Base-by-base conservation (phyloP, 2,888 invertebrate genomes). In the Drosophila pseudotalamancana region DNA sequence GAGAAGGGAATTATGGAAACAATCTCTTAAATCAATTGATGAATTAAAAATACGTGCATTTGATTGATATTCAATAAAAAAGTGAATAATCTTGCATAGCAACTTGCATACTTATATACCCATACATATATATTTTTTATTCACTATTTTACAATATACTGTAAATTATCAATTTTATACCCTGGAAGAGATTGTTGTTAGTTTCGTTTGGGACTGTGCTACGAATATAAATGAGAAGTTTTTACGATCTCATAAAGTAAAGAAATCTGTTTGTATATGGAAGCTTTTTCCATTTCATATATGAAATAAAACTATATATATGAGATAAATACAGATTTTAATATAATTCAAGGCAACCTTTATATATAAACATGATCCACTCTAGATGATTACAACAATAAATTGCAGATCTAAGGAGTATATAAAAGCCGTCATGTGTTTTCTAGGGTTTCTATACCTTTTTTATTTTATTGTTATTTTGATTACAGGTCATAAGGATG, bases 401-500 rank as follows among this genome's bases (percentile, higher is more conserved):
- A n/a, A n/a, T n/a, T n/a, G n/a, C n/a, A n/a, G n/a, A n/a, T n/a
- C n/a, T n/a, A n/a, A n/a, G n/a, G n/a, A n/a, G n/a, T n/a, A n/a
- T n/a, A n/a, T n/a, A n/a, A n/a, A n/a, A n/a, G n/a, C n/a, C n/a
- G n/a, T n/a, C n/a, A n/a, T n/a, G n/a, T 23, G 14, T 23, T 40
- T 8, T 23, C 2, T 9, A 12, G 21, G 12, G 3, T 6, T 14
- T 3, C 27, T 27, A 16, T 27, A 18, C 27, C 16, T 19, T 6
- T 34, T 34, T 3, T 3, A 14, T 23, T 46, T 37, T 19, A 12
- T 2, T 68, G 2, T 25, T 23, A 14, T 45, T 61, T 56, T 53
- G 37, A 54, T 76, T 69, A 42, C 69, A 80, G 81, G 55, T 40
- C 57, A 50, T 37, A 69, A 69, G 51, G 69, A 80, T 53, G 65